Evolutionary conservation across 1,140 invertebrate genomes (phyloP), one percentile per base, ranked within the genome.

Genomic region (Formica selysi): DNA sequence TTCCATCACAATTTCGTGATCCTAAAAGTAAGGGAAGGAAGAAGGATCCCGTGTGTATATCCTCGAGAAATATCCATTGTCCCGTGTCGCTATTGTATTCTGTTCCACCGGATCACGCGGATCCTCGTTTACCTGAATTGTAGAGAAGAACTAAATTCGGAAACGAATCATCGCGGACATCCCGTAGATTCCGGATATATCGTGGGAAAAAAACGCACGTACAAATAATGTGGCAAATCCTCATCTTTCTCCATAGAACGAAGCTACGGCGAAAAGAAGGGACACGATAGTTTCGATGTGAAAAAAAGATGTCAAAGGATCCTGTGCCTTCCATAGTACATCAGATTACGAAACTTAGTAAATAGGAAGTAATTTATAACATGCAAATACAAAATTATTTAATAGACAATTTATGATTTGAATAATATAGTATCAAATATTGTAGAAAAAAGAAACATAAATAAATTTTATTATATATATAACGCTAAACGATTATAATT

Each of bases 101-200:
- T 54, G 29, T 59, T 19, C 70, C 70, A 68, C 16, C 51, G 38
- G 19, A 89, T 81, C 62, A 76, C 29, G 71, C 29, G 78, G 48
- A 79, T 89, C 48, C 48, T 85, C 83, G 78, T 90, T 90, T 90
- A 83, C 86, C 86, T 81, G 89, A 51, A 87, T 87, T 51, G 48
- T 51, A 3, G 68, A 38, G 11, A 51, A 90, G 86, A 87, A 87
- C 86, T 87, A 87, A 87, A 44, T 70, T 44, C 61, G 51, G 65
- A 89, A 89, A 86, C 76, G 62, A 71, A 71, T 85, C 68, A 62
- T 65, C 38, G 19, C 48, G 61, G 67, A 81, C 65, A 71, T 76
- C 65, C 71, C 29, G 22, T n/a, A 67, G 8, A 36, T 76, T 76
- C 61, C 74, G 26, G 59, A 38, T 44, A 76, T 41, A 86, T 90